A percentile compares a stretch with the other conserved stretches of the same genome.
These are phyloP conservation scores for Tapirus indicus DNA, from an alignment of 2,797 vertebrate genomes.

Conservation along the genomic window DNA sequence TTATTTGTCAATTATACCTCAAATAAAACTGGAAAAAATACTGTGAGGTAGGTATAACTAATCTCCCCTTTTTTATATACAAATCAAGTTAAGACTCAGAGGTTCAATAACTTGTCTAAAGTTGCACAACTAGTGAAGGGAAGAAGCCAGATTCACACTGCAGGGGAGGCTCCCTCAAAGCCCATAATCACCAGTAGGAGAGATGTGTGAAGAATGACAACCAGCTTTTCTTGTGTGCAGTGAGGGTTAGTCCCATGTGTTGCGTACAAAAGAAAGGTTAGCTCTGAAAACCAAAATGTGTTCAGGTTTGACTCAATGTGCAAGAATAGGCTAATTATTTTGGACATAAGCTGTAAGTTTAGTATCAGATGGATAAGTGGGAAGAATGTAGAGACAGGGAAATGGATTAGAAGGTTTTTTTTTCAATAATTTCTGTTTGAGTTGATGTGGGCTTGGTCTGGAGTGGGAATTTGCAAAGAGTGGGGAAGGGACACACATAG, in stretches of 20 bases:
- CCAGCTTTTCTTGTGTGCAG: neutral
- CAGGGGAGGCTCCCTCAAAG: neutral
- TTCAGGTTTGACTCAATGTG: conserved; percentile 51
- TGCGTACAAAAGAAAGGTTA: neutral
- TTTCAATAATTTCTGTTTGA: conserved; percentile 20
- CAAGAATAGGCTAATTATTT: conserved; percentile 32
- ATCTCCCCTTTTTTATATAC: neutral
- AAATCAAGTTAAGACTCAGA: conserved; percentile 6
- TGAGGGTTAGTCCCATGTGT: neutral
- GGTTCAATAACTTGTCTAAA: conserved; percentile 39
- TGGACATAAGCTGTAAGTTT: neutral
- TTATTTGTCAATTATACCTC: neutral
- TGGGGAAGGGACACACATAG: neutral
- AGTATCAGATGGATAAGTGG: neutral
- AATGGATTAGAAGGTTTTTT: neutral
- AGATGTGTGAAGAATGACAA: neutral
- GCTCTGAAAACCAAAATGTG: neutral
- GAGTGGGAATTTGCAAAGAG: neutral
- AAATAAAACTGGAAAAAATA: neutral
- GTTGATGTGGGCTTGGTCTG: neutral
- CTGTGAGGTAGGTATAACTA: neutral
- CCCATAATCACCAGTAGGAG: neutral
- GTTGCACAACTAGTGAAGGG: neutral
- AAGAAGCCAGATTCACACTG: neutral
- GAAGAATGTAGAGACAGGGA: conserved; percentile 21